phyloP scores from a whole-genome alignment of 2,113 vertebrate genomes.

The Centropus unirufus region DNA sequence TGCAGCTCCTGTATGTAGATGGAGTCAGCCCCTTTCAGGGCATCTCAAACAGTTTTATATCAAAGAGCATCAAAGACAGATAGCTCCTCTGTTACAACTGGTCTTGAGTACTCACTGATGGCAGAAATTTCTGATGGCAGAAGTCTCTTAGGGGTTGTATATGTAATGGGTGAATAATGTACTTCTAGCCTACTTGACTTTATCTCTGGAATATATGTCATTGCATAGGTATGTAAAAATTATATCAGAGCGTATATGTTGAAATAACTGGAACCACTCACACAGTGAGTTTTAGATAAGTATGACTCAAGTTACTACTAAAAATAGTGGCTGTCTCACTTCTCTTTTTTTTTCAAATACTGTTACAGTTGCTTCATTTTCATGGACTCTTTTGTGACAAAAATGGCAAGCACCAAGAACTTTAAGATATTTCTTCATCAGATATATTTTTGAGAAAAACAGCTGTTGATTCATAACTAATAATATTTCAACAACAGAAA shows the following conservation, averaged over 20 bases:
- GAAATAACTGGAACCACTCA: neutral
- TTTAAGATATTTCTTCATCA: neutral
- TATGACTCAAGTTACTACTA: neutral
- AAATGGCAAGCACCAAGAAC: neutral
- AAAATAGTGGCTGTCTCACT: neutral
- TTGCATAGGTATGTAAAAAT: neutral
- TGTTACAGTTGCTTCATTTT: neutral
- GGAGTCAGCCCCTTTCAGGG: rapidly evolving
- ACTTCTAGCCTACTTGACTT: neutral
- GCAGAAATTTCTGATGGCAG: neutral
- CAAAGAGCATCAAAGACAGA: neutral
- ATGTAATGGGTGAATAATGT: neutral
- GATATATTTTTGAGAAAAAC: neutral
- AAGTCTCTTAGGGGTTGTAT: neutral
- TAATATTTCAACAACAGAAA: neutral
- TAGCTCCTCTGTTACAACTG: neutral
- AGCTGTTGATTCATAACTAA: neutral
- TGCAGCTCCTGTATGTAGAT: neutral
- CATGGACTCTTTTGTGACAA: neutral
- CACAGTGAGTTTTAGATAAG: neutral
- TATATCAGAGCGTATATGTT: neutral
- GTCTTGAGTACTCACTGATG: neutral
- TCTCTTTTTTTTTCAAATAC: neutral
- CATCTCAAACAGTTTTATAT: neutral
- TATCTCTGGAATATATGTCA: neutral